Conservation (phyloP, 2,113 vertebrate genomes). For the Protomyctophum bolini region DNA sequence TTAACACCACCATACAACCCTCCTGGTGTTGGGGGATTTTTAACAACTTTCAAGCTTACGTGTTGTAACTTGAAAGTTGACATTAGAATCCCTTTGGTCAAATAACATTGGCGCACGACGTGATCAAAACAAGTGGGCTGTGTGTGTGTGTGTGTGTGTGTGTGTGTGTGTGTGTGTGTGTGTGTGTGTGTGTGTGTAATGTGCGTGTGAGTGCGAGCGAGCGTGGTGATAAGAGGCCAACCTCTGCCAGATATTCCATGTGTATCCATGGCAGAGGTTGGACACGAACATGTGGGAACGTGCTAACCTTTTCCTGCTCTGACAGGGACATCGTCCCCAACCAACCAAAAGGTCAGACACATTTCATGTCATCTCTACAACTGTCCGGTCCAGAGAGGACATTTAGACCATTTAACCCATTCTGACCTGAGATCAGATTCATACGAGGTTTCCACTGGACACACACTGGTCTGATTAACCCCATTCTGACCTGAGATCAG, state of each 20-base stretch:
- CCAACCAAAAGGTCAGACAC: slow-evolving; percentile 10
- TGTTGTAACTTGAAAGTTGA: too few relatives aligned
- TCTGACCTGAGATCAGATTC: too few relatives aligned
- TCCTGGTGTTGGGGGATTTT: too few relatives aligned
- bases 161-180: neutral
- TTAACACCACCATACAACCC: too few relatives aligned
- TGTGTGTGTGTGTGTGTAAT: slow-evolving; percentile 10
- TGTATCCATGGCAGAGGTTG: slow-evolving; percentile 45
- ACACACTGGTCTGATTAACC: too few relatives aligned
- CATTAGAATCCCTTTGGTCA: too few relatives aligned
- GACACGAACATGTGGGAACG: slow-evolving; percentile 54
- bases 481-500: too few relatives aligned
- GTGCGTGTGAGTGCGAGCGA: neutral
- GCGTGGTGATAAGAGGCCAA: slow-evolving; percentile 1
- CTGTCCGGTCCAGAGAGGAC: neutral
- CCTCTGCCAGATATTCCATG: neutral
- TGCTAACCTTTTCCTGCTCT: slow-evolving; percentile 56
- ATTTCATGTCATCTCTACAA: slow-evolving; percentile 7
- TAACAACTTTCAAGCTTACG: too few relatives aligned
- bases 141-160: slow-evolving; percentile 8
- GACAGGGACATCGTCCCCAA: slow-evolving; percentile 26
- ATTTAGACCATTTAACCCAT: slow-evolving; percentile 13
- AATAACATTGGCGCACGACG: too few relatives aligned
- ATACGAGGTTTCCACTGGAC: too few relatives aligned
- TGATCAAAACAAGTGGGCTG: too few relatives aligned